Base-by-base conservation (phyloP, 2,888 invertebrate genomes). In the Microdon myrmicae region DNA sequence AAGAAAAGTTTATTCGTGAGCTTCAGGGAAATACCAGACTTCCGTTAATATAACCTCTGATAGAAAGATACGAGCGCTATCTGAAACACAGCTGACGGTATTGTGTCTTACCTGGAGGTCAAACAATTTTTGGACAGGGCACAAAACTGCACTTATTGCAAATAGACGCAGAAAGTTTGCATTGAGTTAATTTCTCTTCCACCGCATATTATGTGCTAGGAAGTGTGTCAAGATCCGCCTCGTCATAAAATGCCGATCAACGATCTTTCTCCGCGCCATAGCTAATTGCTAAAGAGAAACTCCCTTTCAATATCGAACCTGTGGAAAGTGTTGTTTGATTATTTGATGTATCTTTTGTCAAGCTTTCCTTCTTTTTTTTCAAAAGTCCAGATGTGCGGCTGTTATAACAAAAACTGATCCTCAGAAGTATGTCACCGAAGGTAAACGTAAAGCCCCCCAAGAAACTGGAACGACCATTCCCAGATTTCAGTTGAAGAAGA, bases 221-320 rank as follows among this genome's bases (percentile, higher is more conserved):
- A 64, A 64, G 58, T 58, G 48, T 58, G 64, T 64, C 58, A 56
- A 51, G 20, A 64, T 51, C 56, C 56, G 56, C 37, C 38, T 55
- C 43, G 5, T 49, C 39, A 19, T 29, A 19, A 19, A 5, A 20
- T 22, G 17, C 13, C 25, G 32, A 45, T 34, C 45, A 23, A 3
- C 14, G 25, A 26, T 51, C 25, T 49, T 43, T 28, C 19, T 28
- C 41, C 7, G 26, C n/a, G n/a, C 4, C 13, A 32, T 19, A 43
- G 10, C n/a, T 44, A 55, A 44, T 55, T 61, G 45, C 41, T 41
- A 47, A 64, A 64, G 64, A 64, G 64, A 64, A 64, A 64, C 58
- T 64, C 64, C 64, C 64, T 64, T 64, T 64, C 51, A 47, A 47
- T 41, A 58, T 32, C 29, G 25, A 54, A 43, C 31, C 43, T 38